Evolutionary conservation across 2,888 invertebrate genomes (phyloP), one percentile per base, ranked within the genome.

Genomic region (Chouioia cunea): DNA sequence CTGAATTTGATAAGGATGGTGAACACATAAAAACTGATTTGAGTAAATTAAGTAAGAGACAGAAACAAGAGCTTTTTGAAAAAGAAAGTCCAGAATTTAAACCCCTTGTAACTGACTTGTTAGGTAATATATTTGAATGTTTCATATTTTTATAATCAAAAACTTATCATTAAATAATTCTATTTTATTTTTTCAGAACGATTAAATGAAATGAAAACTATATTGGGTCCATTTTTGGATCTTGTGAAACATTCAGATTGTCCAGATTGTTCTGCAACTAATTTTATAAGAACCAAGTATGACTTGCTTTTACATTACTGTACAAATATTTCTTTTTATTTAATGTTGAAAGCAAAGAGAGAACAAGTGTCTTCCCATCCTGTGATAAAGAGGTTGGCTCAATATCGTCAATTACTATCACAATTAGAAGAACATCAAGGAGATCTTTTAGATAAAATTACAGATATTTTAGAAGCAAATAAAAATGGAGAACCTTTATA

Each of bases 41-140:
- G 56, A 91, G 91, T 65, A 91, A 92, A 78, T 87, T 96, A 79
- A 91, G 92, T 15, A 90, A 91, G 79, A 88, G 92, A 66, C 92
- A 97, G 82, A 94, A 94, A 79, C 80, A 92, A 65, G 91, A 92
- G 79, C 84, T 96, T 64, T 86, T 97, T 75, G 89, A 92, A 81
- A 93, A 94, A 81, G 95, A 97, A 84, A 94, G 94, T 59, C 97
- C 97, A 2, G 97, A 97, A 86, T 92, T 97, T 82, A 83, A 91
- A 65, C 91, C 91, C 4, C 87, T 97, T 14, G 88, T 94, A 62
- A 89, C 91, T 73, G 96, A 97, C 84, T 95, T 93, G 81, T 91
- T 93, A 88, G 89, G 90, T 83, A 91, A 89, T 50, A 48, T n/a
- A n/a, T 20, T 54, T 64, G 57, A 16, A 18, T 22, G n/a, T 23